Evolutionary conservation across 1,140 invertebrate genomes (phyloP).

Genomic region (Sesamia nonagrioides): DNA sequence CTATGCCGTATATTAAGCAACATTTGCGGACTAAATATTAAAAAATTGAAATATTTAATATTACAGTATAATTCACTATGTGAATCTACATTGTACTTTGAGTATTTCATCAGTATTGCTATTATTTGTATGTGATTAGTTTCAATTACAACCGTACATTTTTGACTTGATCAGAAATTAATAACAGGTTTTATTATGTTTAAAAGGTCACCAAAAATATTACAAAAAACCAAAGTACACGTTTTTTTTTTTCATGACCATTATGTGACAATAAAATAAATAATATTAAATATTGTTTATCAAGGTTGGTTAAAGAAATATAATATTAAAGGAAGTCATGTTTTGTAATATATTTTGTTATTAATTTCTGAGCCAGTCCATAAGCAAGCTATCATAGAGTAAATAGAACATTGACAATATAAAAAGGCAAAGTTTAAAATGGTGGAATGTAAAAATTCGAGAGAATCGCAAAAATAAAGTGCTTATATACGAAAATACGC

Average conservation of each 20-base stretch:
- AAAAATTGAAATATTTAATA: slow-evolving; percentile 29
- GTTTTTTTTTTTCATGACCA: too few species aligned
- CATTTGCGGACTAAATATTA: slow-evolving; percentile 22
- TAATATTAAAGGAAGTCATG: neutral
- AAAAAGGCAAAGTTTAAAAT: slow-evolving; percentile 45
- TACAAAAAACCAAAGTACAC: too few species aligned
- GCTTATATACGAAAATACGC: slow-evolving; percentile 47
- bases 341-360: neutral
- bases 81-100: slow-evolving; percentile 54
- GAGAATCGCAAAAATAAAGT: slow-evolving; percentile 53
- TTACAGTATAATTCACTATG: slow-evolving; percentile 42
- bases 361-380: slow-evolving; percentile 22
- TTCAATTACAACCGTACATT: slow-evolving; percentile 34
- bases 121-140: slow-evolving; percentile 49
- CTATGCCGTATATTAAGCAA: slow-evolving; percentile 37
- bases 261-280: too few species aligned
- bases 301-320: neutral
- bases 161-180: slow-evolving; percentile 37
- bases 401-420: slow-evolving; percentile 40
- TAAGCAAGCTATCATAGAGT: slow-evolving; percentile 43
- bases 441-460: slow-evolving; percentile 55
- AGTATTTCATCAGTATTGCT: slow-evolving; percentile 56
- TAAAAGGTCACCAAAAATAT: too few species aligned
- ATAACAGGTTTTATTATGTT: neutral
- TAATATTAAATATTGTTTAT: neutral